Conservation (phyloP, 2,888 invertebrate species). For the Drepana falcataria region DNA sequence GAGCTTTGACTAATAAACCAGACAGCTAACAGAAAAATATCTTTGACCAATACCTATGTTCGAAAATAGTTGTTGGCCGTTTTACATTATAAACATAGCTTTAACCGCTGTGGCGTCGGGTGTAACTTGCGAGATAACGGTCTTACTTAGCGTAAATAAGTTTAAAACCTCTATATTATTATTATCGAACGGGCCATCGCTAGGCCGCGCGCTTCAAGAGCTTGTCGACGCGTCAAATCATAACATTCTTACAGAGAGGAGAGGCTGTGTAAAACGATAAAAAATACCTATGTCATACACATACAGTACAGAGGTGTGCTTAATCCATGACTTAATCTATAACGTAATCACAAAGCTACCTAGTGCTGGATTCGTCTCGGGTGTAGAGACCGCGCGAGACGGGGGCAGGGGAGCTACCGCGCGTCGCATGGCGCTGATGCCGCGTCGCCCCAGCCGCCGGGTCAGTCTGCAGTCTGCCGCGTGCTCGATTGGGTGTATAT, state of each 20-base stretch:
- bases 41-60: too few species aligned
- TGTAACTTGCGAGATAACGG: slow-evolving; percentile 58
- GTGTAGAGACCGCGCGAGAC: slow-evolving; percentile 41
- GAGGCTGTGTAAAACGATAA: slow-evolving; percentile 51
- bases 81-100: slow-evolving; percentile 50
- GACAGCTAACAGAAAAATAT: too few species aligned
- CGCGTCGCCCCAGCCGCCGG: slow-evolving; percentile 22
- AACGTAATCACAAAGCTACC: slow-evolving; percentile 51
- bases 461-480: slow-evolving; percentile 45
- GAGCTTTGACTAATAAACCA: too few species aligned
- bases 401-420: slow-evolving; percentile 43
- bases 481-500: slow-evolving; percentile 36
- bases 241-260: slow-evolving; percentile 37
- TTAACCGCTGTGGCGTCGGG: slow-evolving; percentile 38
- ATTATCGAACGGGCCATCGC: slow-evolving; percentile 42
- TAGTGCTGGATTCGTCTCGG: slow-evolving; percentile 46
- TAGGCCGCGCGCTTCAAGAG: slow-evolving; percentile 41
- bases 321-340: slow-evolving; percentile 56
- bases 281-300: slow-evolving; percentile 18
- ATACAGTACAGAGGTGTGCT: slow-evolving; percentile 51
- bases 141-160: slow-evolving; percentile 49
- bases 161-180: slow-evolving; percentile 49
- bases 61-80: slow-evolving; percentile 8
- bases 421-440: slow-evolving; percentile 31
- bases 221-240: slow-evolving; percentile 46